phyloP scores from a whole-genome alignment of 2,797 vertebrate species.

The Oophaga sylvatica region DNA sequence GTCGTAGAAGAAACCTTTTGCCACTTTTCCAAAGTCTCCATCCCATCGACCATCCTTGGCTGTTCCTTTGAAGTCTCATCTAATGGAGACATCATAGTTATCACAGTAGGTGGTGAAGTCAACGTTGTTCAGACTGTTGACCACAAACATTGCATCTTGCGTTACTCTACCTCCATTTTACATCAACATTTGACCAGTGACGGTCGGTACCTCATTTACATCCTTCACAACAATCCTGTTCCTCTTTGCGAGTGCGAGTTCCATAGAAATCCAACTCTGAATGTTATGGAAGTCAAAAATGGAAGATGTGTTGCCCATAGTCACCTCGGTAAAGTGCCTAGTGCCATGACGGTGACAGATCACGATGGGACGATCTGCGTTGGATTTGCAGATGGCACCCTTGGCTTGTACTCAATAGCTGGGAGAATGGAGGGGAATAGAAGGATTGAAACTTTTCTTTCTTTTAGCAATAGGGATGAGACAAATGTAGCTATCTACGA shows the following conservation, averaged over 20 bases:
- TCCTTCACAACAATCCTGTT: constrained; percentile 58
- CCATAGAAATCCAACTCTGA: constrained; percentile 70
- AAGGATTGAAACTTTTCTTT: constrained; percentile 43
- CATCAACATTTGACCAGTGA: constrained; percentile 69
- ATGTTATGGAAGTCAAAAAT: constrained; percentile 69
- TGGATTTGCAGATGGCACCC: constrained; percentile 79
- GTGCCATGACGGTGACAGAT: constrained; percentile 66
- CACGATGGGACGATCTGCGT: constrained; percentile 70
- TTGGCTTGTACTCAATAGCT: constrained; percentile 74
- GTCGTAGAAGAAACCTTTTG: constrained; percentile 76
- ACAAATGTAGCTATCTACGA: not conserved
- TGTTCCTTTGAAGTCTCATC: constrained; percentile 72
- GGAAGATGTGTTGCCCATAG: constrained; percentile 72
- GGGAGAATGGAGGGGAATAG: constrained; percentile 59
- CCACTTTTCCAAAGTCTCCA: constrained; percentile 75
- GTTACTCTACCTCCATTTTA: constrained; percentile 67
- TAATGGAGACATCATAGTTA: constrained; percentile 72
- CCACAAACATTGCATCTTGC: constrained; percentile 71
- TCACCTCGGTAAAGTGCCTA: constrained; percentile 69
- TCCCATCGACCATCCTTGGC: constrained; percentile 65
- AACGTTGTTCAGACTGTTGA: constrained; percentile 73
- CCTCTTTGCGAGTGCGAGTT: constrained; percentile 65
- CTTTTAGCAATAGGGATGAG: not conserved
- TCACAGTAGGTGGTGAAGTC: constrained; percentile 66
- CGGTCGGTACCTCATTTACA: constrained; percentile 70